Evolutionary conservation across 2,113 vertebrate genomes (phyloP).

Genomic region (Cryptotis parvus): DNA sequence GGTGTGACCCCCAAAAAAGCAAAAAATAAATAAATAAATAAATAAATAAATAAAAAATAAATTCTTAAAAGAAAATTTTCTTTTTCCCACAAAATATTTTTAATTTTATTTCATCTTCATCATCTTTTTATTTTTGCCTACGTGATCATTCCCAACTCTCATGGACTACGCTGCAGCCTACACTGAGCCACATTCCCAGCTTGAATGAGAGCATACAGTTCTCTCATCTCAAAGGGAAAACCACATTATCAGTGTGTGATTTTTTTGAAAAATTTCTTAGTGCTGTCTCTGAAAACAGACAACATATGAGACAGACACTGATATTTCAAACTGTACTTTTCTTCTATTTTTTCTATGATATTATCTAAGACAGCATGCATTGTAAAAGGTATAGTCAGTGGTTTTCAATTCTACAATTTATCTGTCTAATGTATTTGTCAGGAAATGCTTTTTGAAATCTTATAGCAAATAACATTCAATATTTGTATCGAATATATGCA

Average conservation of each 20-base stretch:
- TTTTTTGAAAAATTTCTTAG: neutral
- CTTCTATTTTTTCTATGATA: neutral
- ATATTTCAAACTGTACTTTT: neutral
- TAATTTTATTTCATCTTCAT: neutral
- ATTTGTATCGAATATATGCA: neutral
- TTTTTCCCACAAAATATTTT: neutral
- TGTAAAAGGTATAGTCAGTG: neutral
- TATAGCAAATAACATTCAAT: neutral
- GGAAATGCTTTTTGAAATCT: neutral
- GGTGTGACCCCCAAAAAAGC: no score
- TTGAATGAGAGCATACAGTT: neutral
- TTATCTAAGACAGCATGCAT: neutral
- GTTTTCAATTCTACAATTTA: neutral
- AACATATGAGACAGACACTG: neutral
- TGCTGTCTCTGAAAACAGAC: neutral
- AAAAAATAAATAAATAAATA: no score
- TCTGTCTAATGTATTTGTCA: neutral
- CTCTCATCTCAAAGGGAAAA: neutral
- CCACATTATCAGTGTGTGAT: neutral
- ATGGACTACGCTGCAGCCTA: no score
- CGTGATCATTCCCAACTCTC: no score
- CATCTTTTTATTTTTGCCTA: no score
- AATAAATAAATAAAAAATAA: no score
- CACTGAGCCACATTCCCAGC: no score
- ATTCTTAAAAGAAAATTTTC: no score